These are phyloP conservation scores for Mionectes olivaceus DNA, from an alignment of 2,797 vertebrate genomes.

Conservation along the genomic window DNA sequence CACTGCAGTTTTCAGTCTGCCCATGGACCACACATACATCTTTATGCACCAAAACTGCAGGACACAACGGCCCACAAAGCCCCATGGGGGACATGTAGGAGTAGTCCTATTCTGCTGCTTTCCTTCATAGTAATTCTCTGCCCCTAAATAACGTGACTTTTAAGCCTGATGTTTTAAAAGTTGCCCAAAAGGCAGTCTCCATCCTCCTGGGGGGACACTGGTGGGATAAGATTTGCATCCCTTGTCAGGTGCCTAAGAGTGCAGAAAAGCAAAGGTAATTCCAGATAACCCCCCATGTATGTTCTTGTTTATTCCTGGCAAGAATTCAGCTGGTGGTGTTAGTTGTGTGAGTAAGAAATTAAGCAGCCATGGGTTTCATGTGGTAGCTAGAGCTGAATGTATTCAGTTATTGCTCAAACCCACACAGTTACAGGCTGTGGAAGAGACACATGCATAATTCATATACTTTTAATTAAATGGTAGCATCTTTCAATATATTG, in stretches of 20 bases:
- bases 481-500: conserved; percentile 7
- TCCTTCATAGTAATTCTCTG: not conserved
- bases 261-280: not conserved
- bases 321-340: not conserved
- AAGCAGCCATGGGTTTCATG: not conserved
- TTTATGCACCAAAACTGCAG: not conserved
- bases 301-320: not conserved
- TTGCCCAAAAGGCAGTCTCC: not conserved
- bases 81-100: not conserved
- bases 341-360: not conserved
- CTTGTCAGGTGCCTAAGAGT: not conserved
- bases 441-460: conserved; percentile 26
- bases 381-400: not conserved
- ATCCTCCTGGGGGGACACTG: rapidly evolving
- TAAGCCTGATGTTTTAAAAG: not conserved
- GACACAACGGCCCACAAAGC: not conserved
- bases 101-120: not conserved
- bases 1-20: not conserved
- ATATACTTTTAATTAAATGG: conserved; percentile 30
- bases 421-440: not conserved
- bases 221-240: not conserved
- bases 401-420: not conserved
- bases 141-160: not conserved
- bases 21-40: not conserved
- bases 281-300: rapidly evolving